Conservation (phyloP, 2,888 invertebrate species). For the Drosophila mimetica region DNA sequence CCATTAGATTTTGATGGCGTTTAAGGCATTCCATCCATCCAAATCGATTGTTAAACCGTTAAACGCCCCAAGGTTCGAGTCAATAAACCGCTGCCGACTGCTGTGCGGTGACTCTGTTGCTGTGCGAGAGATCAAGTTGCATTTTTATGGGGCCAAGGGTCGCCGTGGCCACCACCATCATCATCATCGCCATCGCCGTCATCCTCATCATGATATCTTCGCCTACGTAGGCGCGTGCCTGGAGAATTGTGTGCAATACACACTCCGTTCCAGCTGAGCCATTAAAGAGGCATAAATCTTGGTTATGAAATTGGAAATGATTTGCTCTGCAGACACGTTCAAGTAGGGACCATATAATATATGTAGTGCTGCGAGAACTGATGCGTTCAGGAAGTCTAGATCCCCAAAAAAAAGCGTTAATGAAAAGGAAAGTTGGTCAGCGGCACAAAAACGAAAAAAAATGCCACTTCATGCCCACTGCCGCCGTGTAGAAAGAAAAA, state of each 20-base stretch:
- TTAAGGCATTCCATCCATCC: conserved; percentile 15
- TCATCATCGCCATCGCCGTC: conserved; percentile 6
- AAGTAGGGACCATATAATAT: conserved; percentile 23
- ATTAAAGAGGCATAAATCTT: conserved; percentile 57
- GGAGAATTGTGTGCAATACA: conserved; percentile 16
- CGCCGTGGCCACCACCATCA: conserved; percentile 13
- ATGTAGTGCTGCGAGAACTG: conserved; percentile 20
- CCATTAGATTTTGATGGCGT: conserved; percentile 28
- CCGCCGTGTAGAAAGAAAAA: conserved; percentile 48
- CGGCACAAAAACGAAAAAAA: conserved; percentile 29
- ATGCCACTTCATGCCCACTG: conserved; percentile 46
- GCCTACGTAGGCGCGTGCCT: conserved; percentile 49
- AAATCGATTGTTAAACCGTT: conserved; percentile 33
- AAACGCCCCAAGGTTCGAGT: conserved; percentile 38
- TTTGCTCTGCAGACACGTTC: conserved; percentile 23
- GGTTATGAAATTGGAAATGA: conserved; percentile 52
- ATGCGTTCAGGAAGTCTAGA: conserved; percentile 30
- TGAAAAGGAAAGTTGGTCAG: conserved; percentile 53
- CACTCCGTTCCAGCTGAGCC: conserved; percentile 13
- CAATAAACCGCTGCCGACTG: conserved; percentile 33
- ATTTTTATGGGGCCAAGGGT: conserved; percentile 50
- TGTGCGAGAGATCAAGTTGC: conserved; percentile 35
- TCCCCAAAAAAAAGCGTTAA: conserved; percentile 40
- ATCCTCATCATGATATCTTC: conserved; percentile 11
- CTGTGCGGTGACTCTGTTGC: conserved; percentile 27